Evolutionary conservation across 1,140 invertebrate species (phyloP), one percentile per base, ranked within the genome.

Genomic region (Augochlora pura): DNA sequence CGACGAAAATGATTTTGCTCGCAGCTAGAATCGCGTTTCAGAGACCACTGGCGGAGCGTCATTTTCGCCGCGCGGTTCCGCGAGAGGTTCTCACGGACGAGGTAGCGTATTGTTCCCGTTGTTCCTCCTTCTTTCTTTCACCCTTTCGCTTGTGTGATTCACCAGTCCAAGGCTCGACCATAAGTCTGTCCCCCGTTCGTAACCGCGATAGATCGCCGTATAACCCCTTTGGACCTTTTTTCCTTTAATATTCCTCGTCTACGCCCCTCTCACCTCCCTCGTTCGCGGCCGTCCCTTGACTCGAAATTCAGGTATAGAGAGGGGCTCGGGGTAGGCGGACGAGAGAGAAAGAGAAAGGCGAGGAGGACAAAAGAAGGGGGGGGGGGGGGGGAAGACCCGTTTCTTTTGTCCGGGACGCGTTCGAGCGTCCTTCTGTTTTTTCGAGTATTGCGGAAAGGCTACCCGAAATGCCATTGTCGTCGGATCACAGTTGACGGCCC

Each of bases 401-500:
- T 52, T 21, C 72, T 76, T 80, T 80, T 73, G 70, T 74, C 65
- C 71, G 52, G 42, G 32, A 18, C 42, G 72, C 16, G 71, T 63
- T 76, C 72, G 46, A 76, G 65, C 59, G 72, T 80, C 63, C 65
- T 75, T 68, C 78, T 80, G 63, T 80, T 75, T 68, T n/a, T 75
- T 54, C 57, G 39, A 63, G 42, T 63, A 75, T 68, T 76, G 25
- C 23, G 52, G 6, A 49, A 63, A 76, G 8, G 9, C 57, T 25
- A 21, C 16, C 27, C 57, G 52, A 80, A 76, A 75, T 52, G 23
- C 46, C 72, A 80, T 75, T 59, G 27, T 27, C n/a, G 39, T 7
- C 54, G 54, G 12, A 7, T 32, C 32, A 32, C 32, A 32, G 32
- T 32, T 32, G 1, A 32, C 32, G 32, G 32, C 32, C 32, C 32